These are phyloP conservation scores for Tachycineta bicolor DNA, from an alignment of 2,113 vertebrate genomes.

Conservation along the genomic window DNA sequence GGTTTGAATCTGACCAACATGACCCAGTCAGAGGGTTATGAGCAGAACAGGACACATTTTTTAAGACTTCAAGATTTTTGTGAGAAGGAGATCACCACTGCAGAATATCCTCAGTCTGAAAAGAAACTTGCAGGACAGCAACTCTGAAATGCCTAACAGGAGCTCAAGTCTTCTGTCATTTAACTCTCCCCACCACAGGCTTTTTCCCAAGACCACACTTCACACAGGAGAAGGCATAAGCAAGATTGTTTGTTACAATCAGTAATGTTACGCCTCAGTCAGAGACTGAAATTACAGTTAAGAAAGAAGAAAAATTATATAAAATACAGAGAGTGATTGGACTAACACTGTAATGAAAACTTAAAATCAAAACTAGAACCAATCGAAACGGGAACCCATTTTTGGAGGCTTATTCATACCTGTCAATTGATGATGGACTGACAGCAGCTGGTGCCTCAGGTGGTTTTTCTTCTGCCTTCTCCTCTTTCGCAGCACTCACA, in stretches of 20 bases:
- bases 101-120: neutral
- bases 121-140: neutral
- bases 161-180: neutral
- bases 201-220: neutral
- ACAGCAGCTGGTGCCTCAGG: conserved; percentile 72
- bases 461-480: conserved; percentile 74
- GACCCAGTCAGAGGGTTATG: neutral
- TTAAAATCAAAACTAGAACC: neutral
- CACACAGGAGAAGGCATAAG: neutral
- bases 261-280: neutral
- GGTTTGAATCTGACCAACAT: neutral
- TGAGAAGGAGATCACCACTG: neutral
- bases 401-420: conserved; percentile 43
- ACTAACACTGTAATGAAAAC: neutral
- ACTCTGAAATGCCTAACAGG: neutral
- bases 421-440: conserved; percentile 74
- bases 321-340: neutral
- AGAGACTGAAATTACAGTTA: neutral
- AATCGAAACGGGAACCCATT: neutral
- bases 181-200: neutral
- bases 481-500: conserved; percentile 72
- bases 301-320: neutral
- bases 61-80: neutral
- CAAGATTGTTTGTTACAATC: neutral
- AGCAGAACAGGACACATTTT: neutral